phyloP scores from a whole-genome alignment of 92 coral and sea anemone genomes.

The Zoanthus sansibaricus region DNA sequence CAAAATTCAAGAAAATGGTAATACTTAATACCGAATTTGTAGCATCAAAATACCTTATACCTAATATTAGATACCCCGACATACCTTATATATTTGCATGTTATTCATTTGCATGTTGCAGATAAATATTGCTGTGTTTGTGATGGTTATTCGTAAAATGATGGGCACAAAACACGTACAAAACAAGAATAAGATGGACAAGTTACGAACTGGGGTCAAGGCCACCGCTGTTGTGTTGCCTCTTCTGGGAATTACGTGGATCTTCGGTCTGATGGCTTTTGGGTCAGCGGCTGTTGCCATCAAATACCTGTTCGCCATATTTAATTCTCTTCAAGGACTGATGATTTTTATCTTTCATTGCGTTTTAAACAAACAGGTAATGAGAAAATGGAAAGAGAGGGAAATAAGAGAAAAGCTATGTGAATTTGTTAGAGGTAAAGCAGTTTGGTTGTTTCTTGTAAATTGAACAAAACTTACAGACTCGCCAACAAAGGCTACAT shows the following conservation, averaged over 20 bases:
- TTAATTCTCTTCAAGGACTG: conserved; percentile 69
- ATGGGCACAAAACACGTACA: conserved; percentile 86
- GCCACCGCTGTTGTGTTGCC: conserved; percentile 94
- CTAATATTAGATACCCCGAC: too few relatives aligned
- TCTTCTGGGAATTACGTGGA: conserved; percentile 92
- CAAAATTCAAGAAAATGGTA: too few relatives aligned
- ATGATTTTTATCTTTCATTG: conserved; percentile 94
- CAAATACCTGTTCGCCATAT: conserved; percentile 86
- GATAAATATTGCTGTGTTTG: conserved; percentile 82
- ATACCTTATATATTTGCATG: neutral
- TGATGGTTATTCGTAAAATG: conserved; percentile 89
- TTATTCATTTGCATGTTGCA: conserved; percentile 11
- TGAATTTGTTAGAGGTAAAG: too few relatives aligned
- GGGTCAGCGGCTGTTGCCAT: conserved; percentile 79
- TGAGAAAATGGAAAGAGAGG: too few relatives aligned
- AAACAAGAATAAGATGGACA: conserved; percentile 76
- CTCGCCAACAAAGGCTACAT: too few relatives aligned
- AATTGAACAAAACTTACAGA: too few relatives aligned
- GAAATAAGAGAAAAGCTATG: neutral
- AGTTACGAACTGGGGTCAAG: conserved; percentile 88
- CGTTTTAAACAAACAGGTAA: conserved; percentile 89
- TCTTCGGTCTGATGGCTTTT: conserved; percentile 91
- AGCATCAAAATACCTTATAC: too few relatives aligned
- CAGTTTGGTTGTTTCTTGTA: too few relatives aligned
- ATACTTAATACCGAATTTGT: too few relatives aligned